Evolutionary conservation across 2,113 vertebrate genomes (phyloP), one percentile per base, ranked within the genome.

Genomic region (Globicephala melas): DNA sequence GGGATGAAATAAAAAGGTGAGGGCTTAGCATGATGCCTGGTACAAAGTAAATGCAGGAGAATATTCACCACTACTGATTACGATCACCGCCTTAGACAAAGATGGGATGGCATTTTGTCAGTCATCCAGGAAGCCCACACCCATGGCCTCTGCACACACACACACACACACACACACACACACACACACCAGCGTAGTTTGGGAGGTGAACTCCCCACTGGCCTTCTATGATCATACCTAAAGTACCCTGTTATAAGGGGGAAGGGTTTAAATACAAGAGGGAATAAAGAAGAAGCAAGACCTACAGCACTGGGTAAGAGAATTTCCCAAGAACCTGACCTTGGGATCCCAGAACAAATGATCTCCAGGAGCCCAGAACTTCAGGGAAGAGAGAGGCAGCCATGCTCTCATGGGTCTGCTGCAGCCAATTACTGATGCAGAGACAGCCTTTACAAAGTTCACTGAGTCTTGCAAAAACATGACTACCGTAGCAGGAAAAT

Each of bases 401-500:
- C 44, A 1, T 12, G 21, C 44, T 67, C 36, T 38, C 83, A 17
- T 8, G 17, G 14, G 25, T 73, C 53, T 63, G 20, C 31, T 44
- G 21, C 11, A 31, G 23, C 23, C 17, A 58, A 53, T 63, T 93
- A 21, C 17, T 44, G n/a, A 53, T 8, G 84, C 55, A 70, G 41
- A 87, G 28, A 26, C 25, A 25, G 17, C 23, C 53, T 87, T 73
- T 15, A 68, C 33, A 96, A 84, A 92, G 68, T 79, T 96, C 77
- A 82, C 17, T 31, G 89, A 67, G 33, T 87, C 76, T 94, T 94
- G 33, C 84, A 88, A 92, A 95, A 88, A 60, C 73, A 79, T 84
- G 70, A 82, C 58, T 81, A 58, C 68, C 13, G 1, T 68, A 87
- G 90, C 41, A 47, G 88, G 41, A 87, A 80, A 96, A 36, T 70